Conservation (phyloP, 2,113 vertebrate species). For the Antigone vipio region DNA sequence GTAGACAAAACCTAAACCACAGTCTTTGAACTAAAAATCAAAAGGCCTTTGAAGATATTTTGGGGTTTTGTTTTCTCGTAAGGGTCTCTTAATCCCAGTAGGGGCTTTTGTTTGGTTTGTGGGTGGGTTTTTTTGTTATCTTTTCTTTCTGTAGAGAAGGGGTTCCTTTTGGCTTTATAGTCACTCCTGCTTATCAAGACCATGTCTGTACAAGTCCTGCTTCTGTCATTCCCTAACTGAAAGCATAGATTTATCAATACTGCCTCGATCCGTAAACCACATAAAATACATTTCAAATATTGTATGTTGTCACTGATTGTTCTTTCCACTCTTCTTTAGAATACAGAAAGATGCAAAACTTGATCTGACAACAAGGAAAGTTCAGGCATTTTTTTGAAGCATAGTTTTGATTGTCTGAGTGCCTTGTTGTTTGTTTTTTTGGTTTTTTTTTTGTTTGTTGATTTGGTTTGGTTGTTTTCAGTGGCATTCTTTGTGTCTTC, state of each 20-base stretch:
- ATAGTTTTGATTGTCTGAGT: not conserved
- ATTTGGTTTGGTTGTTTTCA: not conserved
- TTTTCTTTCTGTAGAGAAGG: not conserved
- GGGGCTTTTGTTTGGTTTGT: not conserved
- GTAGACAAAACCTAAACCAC: not conserved
- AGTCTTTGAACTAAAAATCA: conserved; percentile 47
- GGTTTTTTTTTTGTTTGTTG: not conserved
- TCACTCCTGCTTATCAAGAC: not conserved
- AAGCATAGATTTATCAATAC: not conserved
- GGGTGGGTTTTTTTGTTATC: not conserved
- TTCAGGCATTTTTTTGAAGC: not conserved
- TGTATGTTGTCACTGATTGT: not conserved
- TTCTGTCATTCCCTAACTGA: not conserved
- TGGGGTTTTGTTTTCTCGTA: not conserved
- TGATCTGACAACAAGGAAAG: not conserved
- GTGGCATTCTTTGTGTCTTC: not conserved
- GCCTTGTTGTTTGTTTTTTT: not conserved
- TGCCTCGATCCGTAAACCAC: not conserved
- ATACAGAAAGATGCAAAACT: not conserved
- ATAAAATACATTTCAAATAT: not conserved
- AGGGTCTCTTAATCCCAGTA: not conserved
- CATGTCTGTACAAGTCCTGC: not conserved
- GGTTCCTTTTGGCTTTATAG: not conserved
- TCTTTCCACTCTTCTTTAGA: not conserved
- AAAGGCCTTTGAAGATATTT: conserved; percentile 33